Conservation (phyloP, 2,113 vertebrate species). For the Anser cygnoides region DNA sequence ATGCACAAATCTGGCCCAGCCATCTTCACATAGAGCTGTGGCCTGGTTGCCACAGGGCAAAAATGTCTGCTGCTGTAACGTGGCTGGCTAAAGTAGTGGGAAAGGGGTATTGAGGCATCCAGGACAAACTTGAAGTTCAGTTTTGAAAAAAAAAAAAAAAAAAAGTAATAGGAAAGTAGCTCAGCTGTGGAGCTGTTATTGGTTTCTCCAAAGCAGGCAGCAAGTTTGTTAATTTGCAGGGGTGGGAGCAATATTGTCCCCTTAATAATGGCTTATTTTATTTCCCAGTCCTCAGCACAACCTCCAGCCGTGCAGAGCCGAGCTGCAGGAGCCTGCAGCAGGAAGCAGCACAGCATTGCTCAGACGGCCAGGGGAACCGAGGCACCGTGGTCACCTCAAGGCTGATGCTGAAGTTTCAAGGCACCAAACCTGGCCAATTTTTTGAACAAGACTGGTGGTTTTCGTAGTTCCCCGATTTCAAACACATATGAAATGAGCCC, state of each 20-base stretch:
- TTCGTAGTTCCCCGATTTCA: conserved; percentile 52
- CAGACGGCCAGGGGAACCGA: no score
- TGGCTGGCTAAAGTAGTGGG: neutral
- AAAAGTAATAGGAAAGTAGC: neutral
- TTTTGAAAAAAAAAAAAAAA: neutral
- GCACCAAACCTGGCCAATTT: neutral
- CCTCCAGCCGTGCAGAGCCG: neutral
- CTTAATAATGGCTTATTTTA: neutral
- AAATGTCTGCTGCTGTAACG: neutral
- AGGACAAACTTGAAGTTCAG: neutral
- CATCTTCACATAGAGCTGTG: neutral
- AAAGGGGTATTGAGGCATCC: neutral
- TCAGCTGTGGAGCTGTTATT: neutral
- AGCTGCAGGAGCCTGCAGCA: neutral
- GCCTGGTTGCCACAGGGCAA: neutral
- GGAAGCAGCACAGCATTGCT: no score
- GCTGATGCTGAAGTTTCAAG: neutral
- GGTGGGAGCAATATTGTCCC: fast-evolving
- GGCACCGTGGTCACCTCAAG: neutral
- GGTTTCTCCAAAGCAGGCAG: neutral
- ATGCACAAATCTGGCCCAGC: fast-evolving
- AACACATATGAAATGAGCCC: conserved; percentile 43
- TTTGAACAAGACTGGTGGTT: conserved; percentile 16
- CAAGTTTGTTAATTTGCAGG: neutral
- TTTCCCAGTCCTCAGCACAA: neutral